Evolutionary conservation across 2,113 vertebrate genomes (phyloP).

Genomic region (Hippocampus abdominalis): DNA sequence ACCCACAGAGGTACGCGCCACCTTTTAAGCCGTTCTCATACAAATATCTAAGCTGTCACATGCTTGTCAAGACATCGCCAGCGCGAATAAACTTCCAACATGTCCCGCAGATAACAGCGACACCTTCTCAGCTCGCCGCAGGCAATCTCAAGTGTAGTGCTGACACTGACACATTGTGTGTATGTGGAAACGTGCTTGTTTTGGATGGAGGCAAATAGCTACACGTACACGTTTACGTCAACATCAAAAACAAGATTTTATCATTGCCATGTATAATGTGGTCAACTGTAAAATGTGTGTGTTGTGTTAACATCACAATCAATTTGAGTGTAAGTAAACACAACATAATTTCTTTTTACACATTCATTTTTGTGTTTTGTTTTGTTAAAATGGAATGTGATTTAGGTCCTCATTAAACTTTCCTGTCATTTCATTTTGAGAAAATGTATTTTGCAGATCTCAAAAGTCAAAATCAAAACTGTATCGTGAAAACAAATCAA

Average conservation of each 20-base stretch:
- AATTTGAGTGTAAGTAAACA: too few species aligned
- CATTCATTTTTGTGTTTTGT: too few species aligned
- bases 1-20: constrained; percentile 18
- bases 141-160: constrained; percentile 49
- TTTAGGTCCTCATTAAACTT: too few species aligned
- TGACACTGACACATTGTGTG: constrained; percentile 40
- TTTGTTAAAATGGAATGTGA: too few species aligned
- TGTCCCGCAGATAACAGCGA: constrained; percentile 45
- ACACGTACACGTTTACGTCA: neutral
- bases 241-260: neutral
- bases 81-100: constrained; percentile 30
- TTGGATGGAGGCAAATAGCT: neutral
- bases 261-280: too few species aligned
- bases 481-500: too few species aligned
- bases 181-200: neutral
- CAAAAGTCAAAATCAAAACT: too few species aligned
- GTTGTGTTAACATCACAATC: too few species aligned
- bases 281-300: too few species aligned
- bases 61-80: constrained; percentile 27
- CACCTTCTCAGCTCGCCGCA: constrained; percentile 39
- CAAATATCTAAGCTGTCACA: constrained; percentile 32
- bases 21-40: constrained; percentile 43
- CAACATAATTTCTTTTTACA: too few species aligned
- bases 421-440: too few species aligned
- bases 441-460: too few species aligned